Percentiles rank a stretch among this genome's conserved stretches.
phyloP scores from a whole-genome alignment of 2,797 vertebrate species.

The Loriculus beryllinus region DNA sequence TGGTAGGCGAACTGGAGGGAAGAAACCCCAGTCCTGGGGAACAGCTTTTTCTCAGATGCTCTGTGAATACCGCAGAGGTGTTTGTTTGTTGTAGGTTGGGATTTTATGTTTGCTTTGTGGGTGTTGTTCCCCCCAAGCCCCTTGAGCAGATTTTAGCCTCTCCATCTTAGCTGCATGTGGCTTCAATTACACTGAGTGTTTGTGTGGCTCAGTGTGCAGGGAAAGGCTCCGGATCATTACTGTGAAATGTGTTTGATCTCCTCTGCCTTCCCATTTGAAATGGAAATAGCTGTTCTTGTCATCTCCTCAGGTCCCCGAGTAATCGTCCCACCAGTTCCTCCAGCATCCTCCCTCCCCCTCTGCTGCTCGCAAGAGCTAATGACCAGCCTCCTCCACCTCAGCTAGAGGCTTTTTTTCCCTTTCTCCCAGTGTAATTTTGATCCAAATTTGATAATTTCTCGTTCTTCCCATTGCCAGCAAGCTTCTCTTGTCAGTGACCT shows the following conservation, averaged over 20 bases:
- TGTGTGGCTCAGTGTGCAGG: constrained; percentile 28
- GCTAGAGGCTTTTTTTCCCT: neutral
- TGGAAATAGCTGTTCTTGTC: constrained; percentile 72
- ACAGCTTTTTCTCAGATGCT: neutral
- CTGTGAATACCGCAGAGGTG: neutral
- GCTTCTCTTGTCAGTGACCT: neutral
- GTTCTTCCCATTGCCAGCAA: neutral
- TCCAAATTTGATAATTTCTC: neutral
- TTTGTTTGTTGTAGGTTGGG: constrained; percentile 31
- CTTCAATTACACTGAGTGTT: constrained; percentile 54
- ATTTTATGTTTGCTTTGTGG: constrained; percentile 44
- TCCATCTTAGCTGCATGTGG: neutral
- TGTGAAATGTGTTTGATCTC: constrained; percentile 68
- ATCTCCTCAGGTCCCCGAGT: constrained; percentile 61
- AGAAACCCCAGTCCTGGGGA: neutral
- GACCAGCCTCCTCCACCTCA: constrained; percentile 1
- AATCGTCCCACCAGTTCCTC: constrained; percentile 49
- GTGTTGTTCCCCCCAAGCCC: neutral
- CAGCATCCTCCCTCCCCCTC: neutral
- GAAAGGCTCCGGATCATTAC: constrained; percentile 41
- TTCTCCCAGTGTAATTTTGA: constrained; percentile 13
- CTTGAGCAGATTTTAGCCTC: constrained; percentile 42
- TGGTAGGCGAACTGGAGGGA: neutral
- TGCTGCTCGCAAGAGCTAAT: neutral
- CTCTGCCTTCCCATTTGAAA: constrained; percentile 68